phyloP scores from a whole-genome alignment of 2,797 vertebrate genomes.

The Chelon labrosus region DNA sequence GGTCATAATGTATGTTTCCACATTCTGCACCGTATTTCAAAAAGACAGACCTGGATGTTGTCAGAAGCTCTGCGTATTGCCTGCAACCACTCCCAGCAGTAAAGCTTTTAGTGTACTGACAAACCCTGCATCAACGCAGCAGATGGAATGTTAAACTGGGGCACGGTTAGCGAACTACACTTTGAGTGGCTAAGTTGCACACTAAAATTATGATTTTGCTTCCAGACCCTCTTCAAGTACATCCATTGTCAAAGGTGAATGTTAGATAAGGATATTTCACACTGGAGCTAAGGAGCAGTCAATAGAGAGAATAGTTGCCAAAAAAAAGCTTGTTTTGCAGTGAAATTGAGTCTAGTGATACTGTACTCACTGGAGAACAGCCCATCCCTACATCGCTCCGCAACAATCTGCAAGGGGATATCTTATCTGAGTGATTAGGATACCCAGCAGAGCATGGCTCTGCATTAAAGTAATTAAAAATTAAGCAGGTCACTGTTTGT shows the following conservation, averaged over 20 bases:
- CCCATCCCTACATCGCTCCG: constrained; percentile 24
- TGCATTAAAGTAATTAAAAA: constrained; percentile 79
- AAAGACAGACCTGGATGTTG: too few relatives aligned
- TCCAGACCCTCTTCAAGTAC: neutral
- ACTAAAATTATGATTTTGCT: neutral
- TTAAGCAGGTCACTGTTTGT: constrained; percentile 72
- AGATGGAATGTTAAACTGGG: neutral
- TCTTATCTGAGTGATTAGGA: constrained; percentile 74
- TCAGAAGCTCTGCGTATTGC: too few relatives aligned
- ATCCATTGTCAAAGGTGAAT: neutral
- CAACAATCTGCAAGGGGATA: constrained; percentile 53
- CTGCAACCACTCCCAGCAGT: too few relatives aligned
- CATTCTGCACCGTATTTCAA: too few relatives aligned
- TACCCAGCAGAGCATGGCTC: constrained; percentile 50
- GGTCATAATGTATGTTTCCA: neutral
- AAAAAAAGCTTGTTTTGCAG: constrained; percentile 50
- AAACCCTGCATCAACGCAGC: neutral
- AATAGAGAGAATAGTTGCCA: constrained; percentile 37
- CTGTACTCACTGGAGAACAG: constrained; percentile 54
- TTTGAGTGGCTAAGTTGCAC: neutral
- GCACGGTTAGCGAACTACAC: neutral
- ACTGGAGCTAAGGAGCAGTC: constrained; percentile 19
- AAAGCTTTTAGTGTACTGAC: too few relatives aligned
- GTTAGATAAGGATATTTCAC: neutral
- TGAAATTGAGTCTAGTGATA: constrained; percentile 62